Base-by-base conservation (phyloP, 2,113 vertebrate species). In the Cavia aperea region DNA sequence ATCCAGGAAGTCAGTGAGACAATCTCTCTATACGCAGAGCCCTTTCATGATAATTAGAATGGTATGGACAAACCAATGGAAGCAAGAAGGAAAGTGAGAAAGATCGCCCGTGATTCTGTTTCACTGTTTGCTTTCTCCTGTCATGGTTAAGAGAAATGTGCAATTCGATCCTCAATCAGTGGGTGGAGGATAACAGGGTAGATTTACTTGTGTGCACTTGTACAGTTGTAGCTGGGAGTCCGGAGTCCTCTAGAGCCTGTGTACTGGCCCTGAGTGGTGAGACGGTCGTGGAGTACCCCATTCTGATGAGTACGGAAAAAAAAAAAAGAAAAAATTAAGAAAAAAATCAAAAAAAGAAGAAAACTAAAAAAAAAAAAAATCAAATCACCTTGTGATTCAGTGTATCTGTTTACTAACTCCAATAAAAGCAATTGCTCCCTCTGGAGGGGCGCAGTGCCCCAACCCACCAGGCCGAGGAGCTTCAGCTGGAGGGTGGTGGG, bases 141-240 rank as follows among this genome's bases (percentile, higher is more conserved):
- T 98, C 97, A 97, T 97, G 97, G 98, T 98, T 97, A 98, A 98
- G 97, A 98, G 97, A 98, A 98, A 98, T 98, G 98, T 98, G 98
- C 98, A 98, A 98, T 98, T 97, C 92, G 97, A 98, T 98, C 98
- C 98, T 98, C 98, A 97, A 94, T 98, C 97, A 96, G 98, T 98
- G 98, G 98, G 97, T 98, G 97, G 97, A 98, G 98, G 98, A 98
- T 96, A 98, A 98, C 98, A 98, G 98, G 98, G 98, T 98, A 98
- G 98, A 98, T 97, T 98, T 97, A 98, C 98, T 98, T 98, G 98
- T 98, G 97, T 98, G 98, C 98, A 98, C 98, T 98, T 98, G 98
- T 98, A 97, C 97, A 98, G 97, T 98, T 96, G 98, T 98, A 98
- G 99, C 98, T 98, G 98, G 98, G 98, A 98, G 97, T 98, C 98